phyloP scores from a whole-genome alignment of 2,797 vertebrate genomes.

The Myotis vivesi region DNA sequence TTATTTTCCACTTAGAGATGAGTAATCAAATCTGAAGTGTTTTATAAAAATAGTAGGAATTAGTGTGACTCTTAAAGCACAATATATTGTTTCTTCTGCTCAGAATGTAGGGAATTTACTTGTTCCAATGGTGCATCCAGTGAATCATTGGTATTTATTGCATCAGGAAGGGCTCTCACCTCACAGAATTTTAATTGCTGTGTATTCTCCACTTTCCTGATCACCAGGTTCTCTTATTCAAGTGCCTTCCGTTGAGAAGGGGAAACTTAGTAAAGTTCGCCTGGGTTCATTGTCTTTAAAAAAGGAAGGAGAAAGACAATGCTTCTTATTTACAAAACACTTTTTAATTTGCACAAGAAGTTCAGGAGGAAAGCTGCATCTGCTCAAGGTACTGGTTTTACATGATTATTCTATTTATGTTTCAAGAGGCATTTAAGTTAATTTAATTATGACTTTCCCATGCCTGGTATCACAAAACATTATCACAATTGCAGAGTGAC shows the following conservation, averaged over 20 bases:
- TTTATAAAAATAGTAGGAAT: constrained; percentile 10
- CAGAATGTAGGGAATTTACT: not conserved
- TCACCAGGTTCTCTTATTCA: constrained; percentile 96
- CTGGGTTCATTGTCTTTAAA: constrained; percentile 96
- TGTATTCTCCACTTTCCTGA: constrained; percentile 73
- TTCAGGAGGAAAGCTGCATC: constrained; percentile 97
- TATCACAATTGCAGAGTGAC: not conserved
- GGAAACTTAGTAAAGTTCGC: constrained; percentile 97
- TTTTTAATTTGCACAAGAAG: constrained; percentile 98
- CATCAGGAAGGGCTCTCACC: not conserved
- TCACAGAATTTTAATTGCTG: constrained; percentile 36
- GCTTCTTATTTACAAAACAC: constrained; percentile 99
- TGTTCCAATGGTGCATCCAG: not conserved
- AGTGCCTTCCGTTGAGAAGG: constrained; percentile 96
- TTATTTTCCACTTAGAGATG: not conserved
- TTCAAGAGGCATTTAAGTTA: constrained; percentile 30
- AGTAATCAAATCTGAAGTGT: not conserved
- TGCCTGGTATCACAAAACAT: not conserved
- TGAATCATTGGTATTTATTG: not conserved
- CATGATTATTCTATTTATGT: not conserved
- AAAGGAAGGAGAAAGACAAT: constrained; percentile 98
- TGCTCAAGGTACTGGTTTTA: constrained; percentile 91
- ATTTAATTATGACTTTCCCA: not conserved
- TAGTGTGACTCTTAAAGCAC: not conserved
- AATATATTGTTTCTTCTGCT: not conserved